Conservation (phyloP, 2,888 invertebrate species). For the Drosophila hamatofila region DNA sequence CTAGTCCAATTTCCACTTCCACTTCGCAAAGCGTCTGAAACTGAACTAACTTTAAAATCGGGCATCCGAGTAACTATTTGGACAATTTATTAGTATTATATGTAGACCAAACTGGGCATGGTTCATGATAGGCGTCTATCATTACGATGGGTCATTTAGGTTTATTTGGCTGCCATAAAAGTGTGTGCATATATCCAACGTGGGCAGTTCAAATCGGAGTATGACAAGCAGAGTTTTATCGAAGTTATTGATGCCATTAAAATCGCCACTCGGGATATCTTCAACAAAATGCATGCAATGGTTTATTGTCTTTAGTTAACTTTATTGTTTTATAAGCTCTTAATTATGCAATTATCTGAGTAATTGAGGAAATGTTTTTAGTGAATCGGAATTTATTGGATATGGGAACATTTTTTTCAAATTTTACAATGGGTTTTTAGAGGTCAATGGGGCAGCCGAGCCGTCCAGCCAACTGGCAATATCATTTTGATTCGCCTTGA, state of each 20-base stretch:
- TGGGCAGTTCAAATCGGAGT: conserved; percentile 34
- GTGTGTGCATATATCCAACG: conserved; percentile 26
- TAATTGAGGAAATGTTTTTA: conserved; percentile 23
- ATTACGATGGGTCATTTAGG: conserved; percentile 31
- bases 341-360: conserved; percentile 27
- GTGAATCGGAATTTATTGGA: conserved; percentile 10
- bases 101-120: not conserved
- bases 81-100: conserved; percentile 52
- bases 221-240: conserved; percentile 31
- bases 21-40: conserved; percentile 35
- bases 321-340: conserved; percentile 55
- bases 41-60: conserved; percentile 49
- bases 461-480: conserved; percentile 88
- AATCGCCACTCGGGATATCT: conserved; percentile 52
- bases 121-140: conserved; percentile 15
- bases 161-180: conserved; percentile 39
- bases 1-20: conserved; percentile 44
- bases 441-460: conserved; percentile 26
- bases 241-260: conserved; percentile 44
- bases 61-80: conserved; percentile 58
- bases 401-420: conserved; percentile 10
- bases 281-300: conserved; percentile 37
- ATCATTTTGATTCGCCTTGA: conserved; percentile 86
- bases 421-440: conserved; percentile 37
- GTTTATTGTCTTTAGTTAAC: conserved; percentile 38